Base-by-base conservation (phyloP, 2,113 vertebrate species). In the Cynopterus brachyotis region DNA sequence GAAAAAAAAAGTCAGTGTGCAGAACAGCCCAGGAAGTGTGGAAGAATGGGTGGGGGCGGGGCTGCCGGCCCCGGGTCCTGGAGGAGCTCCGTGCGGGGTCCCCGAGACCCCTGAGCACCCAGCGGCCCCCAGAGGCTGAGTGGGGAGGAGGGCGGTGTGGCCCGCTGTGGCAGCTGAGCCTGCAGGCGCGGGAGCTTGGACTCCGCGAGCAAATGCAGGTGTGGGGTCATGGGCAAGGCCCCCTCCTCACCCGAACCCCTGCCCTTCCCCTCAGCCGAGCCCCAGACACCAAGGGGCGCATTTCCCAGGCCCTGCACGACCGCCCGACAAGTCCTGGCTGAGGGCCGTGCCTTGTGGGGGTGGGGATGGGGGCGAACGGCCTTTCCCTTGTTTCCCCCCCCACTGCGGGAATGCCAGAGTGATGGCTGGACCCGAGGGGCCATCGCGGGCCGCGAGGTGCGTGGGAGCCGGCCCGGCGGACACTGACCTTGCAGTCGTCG, bases 401-500 rank as follows among this genome's bases (percentile, higher is more conserved):
- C 17, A 0, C 8, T 37, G 32, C 53, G 24, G 16, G 82, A 42
- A 55, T 12, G 20, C 10, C 73, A 12, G 7, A 15, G 55, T 17
- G 35, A n/a, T 13, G 40, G 47, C 62, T 55, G 75, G 81, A n/a
- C 45, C n/a, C 40, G 70, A 22, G 35, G 67, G 57, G 72, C 75
- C 24, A 15, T 6, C 0, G 1, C 10, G 40, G 19, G 2, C 6
- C 26, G 1, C 0, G 47, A 26, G 59, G 15, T 9, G 1, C 85
- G 19, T 42, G 10, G 66, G 8, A 42, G 9, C 45, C 19, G 16
- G 11, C 28, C 9, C 79, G 26, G 22, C 35, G 47, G 64, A 40
- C 26, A 19, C 45, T 2, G 7, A 7, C 82, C 37, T 35, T 73
- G 1, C 19, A 45, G 83, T 50, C 64, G 3, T 9, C 5, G 45